These are phyloP conservation scores for Dromaius novaehollandiae DNA, from an alignment of 2,113 vertebrate species.

Conservation along the genomic window DNA sequence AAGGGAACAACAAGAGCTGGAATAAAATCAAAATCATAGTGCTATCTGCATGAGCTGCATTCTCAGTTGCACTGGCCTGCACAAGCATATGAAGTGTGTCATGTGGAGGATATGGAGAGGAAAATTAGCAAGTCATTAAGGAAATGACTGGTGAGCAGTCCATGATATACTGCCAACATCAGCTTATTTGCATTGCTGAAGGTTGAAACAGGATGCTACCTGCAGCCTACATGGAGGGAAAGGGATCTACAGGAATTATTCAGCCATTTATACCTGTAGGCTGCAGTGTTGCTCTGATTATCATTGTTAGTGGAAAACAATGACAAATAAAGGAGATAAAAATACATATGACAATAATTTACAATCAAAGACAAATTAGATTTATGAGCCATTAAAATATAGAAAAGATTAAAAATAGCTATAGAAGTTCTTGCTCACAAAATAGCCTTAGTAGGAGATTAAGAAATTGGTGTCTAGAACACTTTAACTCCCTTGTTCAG, in stretches of 20 bases:
- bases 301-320: background rate
- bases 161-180: constrained; percentile 63
- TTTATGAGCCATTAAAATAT: background rate
- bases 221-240: constrained; percentile 25
- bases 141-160: constrained; percentile 68
- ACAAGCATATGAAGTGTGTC: constrained; percentile 17
- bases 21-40: background rate
- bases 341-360: background rate
- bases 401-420: background rate
- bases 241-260: background rate
- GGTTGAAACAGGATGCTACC: constrained; percentile 72
- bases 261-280: background rate
- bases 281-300: background rate
- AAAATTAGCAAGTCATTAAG: constrained; percentile 79
- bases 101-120: constrained; percentile 51
- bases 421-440: background rate
- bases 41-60: background rate
- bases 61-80: background rate
- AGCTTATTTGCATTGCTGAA: constrained; percentile 70
- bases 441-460: background rate
- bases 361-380: background rate
- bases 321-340: background rate
- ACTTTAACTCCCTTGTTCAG: background rate
- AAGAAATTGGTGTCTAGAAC: background rate
- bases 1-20: constrained; percentile 1